Evolutionary conservation across 2,888 invertebrate species (phyloP), one percentile per base, ranked within the genome.

Genomic region (Brachyptera risi): DNA sequence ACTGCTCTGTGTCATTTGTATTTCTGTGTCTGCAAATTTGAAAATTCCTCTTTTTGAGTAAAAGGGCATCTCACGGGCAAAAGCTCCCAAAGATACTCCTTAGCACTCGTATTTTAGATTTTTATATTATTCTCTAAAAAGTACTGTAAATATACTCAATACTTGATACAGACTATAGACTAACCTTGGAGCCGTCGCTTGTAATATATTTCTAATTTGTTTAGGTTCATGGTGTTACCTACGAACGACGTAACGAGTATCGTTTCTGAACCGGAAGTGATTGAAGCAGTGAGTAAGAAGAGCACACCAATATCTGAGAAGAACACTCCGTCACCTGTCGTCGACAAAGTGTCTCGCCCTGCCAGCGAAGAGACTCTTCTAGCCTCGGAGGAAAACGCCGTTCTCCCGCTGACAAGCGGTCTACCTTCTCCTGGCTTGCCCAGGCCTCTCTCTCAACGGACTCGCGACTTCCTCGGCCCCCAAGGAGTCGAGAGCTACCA

Each of bases 401-500:
- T 56, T 21, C 56, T 58, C 15, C 56, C 65, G 13, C 49, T 57
- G 11, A 56, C 59, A n/a, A 15, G 7, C 11, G 49, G 35, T 19
- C 37, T 51, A 5, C 59, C 58, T 23, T 59, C 58, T 1, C 44
- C 60, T 9, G 49, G 61, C 7, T 27, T 40, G 13, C 40, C 59
- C 31, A 49, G 31, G 17, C 40, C 38, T n/a, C 26, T 31, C 2
- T 26, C 60, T 0, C 63, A 65, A 42, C 54, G 54, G 23, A 38
- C 64, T 0, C 50, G 65, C 15, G 69, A 69, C 51, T 69, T 68
- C 68, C 61, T 67, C n/a, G 63, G 64, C 2, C 59, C 66, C 9
- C 66, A 67, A 23, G 66, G 64, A 15, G 64, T 65, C 1, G 58
- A 68, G 26, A 73, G 78, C 62, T 81, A 83, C 70, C 83, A 83